phyloP scores from a whole-genome alignment of 1,140 invertebrate species.

The Rhyzopertha dominica region DNA sequence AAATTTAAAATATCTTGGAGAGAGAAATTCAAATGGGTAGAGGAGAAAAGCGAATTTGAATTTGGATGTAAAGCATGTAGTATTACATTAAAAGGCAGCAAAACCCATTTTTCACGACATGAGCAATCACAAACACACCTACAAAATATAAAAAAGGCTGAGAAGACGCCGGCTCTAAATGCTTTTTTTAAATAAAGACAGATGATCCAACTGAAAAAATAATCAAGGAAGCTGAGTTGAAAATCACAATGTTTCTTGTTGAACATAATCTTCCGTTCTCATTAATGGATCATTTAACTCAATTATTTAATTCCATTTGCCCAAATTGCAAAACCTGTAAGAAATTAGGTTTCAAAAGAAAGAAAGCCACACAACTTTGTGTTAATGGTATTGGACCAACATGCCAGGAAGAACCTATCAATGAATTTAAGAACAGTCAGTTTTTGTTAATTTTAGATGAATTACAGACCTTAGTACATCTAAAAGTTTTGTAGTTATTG shows the following conservation, averaged over 20 bases:
- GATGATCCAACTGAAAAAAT: conserved; percentile 10
- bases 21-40: too few relatives aligned
- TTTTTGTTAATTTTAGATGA: conserved; percentile 17
- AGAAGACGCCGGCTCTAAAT: too few relatives aligned
- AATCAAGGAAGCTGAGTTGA: conserved; percentile 21
- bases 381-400: not conserved
- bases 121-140: too few relatives aligned
- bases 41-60: too few relatives aligned
- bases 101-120: too few relatives aligned
- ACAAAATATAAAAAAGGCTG: too few relatives aligned
- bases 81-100: too few relatives aligned
- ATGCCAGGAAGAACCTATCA: not conserved
- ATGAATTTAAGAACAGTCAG: conserved; percentile 2
- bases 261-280: conserved; percentile 28
- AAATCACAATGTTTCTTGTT: conserved; percentile 20
- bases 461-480: conserved; percentile 12
- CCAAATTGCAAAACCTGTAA: conserved; percentile 20
- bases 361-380: not conserved
- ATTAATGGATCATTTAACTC: conserved; percentile 23
- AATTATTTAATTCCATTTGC: conserved; percentile 19
- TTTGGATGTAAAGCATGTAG: too few relatives aligned
- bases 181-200: too few relatives aligned
- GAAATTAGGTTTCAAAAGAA: conserved; percentile 10
- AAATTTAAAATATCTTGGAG: too few relatives aligned
- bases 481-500: conserved; percentile 12